A percentile compares a stretch with the other conserved stretches of the same genome.
phyloP scores from a whole-genome alignment of 2,888 invertebrate genomes.

The Neocrepidodera transversa region DNA sequence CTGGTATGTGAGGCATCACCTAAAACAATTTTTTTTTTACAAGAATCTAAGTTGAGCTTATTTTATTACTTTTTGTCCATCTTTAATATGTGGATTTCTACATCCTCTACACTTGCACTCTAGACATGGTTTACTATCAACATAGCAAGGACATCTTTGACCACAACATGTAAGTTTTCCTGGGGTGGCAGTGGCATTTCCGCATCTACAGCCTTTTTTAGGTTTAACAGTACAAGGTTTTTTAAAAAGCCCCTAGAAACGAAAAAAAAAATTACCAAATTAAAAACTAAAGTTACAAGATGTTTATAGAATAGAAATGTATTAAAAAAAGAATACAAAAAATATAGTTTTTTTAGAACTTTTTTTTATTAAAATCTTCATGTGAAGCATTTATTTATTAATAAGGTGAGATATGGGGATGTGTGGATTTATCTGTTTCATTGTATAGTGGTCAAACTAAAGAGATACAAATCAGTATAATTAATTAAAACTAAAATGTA shows the following conservation, averaged over 20 bases:
- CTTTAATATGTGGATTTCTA: constrained; percentile 86
- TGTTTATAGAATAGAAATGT: too few relatives aligned
- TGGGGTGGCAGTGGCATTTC: constrained; percentile 87
- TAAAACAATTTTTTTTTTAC: constrained; percentile 36
- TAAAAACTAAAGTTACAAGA: too few relatives aligned
- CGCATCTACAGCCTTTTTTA: constrained; percentile 86
- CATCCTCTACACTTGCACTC: constrained; percentile 93
- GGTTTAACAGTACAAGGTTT: constrained; percentile 63
- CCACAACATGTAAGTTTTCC: constrained; percentile 93
- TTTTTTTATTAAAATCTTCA: too few relatives aligned
- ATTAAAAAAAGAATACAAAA: too few relatives aligned
- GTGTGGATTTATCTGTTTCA: too few relatives aligned
- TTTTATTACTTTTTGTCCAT: constrained; percentile 76
- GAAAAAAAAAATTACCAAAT: too few relatives aligned
- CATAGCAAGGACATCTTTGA: constrained; percentile 93
- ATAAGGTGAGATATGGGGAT: too few relatives aligned
- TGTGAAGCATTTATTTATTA: too few relatives aligned
- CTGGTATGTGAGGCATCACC: constrained; percentile 53
- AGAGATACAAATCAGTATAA: too few relatives aligned
- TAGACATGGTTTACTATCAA: constrained; percentile 85
- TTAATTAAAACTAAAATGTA: too few relatives aligned
- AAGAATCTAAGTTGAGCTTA: not conserved
- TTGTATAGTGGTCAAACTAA: too few relatives aligned
- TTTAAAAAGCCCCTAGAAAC: constrained; percentile 61
- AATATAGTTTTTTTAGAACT: too few relatives aligned